phyloP scores from a whole-genome alignment of 2,797 vertebrate species.

The Huso huso region DNA sequence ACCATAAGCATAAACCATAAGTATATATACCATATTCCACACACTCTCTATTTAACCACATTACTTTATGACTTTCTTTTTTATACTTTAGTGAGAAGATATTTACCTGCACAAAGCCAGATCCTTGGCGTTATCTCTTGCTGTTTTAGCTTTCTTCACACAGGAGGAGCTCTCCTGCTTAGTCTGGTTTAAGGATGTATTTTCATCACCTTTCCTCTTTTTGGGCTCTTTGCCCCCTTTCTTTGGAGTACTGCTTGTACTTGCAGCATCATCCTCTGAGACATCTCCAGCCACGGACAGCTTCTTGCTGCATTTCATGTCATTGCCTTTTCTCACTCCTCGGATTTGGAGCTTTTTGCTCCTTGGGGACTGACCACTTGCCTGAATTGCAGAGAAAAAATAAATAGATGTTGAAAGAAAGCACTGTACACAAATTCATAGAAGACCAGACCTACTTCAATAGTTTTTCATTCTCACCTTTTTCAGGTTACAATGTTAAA shows the following conservation, averaged over 20 bases:
- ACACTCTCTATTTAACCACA: no score
- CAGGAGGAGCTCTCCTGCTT: constrained; percentile 75
- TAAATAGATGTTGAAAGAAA: neutral
- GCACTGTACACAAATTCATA: neutral
- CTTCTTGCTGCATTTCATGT: constrained; percentile 73
- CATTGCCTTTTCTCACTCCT: constrained; percentile 70
- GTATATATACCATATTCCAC: no score
- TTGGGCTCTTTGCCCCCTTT: constrained; percentile 76
- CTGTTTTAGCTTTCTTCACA: constrained; percentile 80
- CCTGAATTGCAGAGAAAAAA: constrained; percentile 54
- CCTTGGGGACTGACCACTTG: constrained; percentile 80
- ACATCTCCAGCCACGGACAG: constrained; percentile 58
- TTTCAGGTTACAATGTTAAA: no score
- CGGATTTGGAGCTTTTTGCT: constrained; percentile 73
- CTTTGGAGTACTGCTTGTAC: constrained; percentile 74
- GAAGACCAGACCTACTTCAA: constrained; percentile 9
- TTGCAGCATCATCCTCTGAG: constrained; percentile 74
- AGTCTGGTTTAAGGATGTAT: constrained; percentile 48
- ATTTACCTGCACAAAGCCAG: constrained; percentile 87
- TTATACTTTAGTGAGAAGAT: neutral
- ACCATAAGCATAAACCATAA: no score
- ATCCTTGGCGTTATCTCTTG: constrained; percentile 85
- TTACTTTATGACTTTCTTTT: no score
- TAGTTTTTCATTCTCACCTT: no score
- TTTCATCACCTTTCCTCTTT: constrained; percentile 82